Evolutionary conservation across 2,113 vertebrate genomes (phyloP).

Genomic region (Catharus fuscescens): DNA sequence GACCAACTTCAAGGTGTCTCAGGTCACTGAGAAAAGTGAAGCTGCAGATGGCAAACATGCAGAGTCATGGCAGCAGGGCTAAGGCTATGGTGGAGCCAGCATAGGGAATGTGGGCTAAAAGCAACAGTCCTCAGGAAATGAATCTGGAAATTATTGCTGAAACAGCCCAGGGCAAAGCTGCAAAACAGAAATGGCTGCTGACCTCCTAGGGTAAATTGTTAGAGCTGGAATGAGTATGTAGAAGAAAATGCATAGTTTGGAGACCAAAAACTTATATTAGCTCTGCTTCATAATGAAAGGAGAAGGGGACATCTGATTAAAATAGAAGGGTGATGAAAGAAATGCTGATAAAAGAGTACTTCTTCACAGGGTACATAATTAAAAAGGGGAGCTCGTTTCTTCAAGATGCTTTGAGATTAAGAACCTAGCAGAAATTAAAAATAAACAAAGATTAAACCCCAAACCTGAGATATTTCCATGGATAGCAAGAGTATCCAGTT

Average conservation of each 20-base stretch:
- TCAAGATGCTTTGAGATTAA: conserved; percentile 10
- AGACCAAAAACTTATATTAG: neutral
- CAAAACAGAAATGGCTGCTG: conserved; percentile 37
- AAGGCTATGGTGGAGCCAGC: neutral
- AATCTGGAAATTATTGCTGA: conserved; percentile 54
- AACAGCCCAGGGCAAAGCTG: conserved; percentile 43
- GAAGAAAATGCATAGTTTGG: conserved; percentile 4
- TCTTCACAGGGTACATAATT: neutral
- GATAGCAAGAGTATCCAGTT: conserved; percentile 12
- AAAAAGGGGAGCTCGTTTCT: neutral
- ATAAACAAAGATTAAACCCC: neutral
- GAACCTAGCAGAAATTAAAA: neutral
- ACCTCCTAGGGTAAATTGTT: conserved; percentile 5
- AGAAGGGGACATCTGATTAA: conserved; percentile 16
- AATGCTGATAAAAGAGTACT: conserved; percentile 11
- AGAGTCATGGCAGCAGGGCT: neutral
- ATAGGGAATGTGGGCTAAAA: conserved; percentile 1
- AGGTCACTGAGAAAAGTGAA: neutral
- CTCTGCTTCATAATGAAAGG: neutral
- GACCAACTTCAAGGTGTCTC: neutral
- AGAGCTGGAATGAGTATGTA: neutral
- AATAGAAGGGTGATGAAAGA: conserved; percentile 46
- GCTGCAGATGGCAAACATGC: neutral
- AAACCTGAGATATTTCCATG: neutral
- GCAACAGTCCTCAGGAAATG: conserved; percentile 26